These are phyloP conservation scores for Coelinius sp. DNA, from an alignment of 2,888 invertebrate genomes.

Conservation along the genomic window DNA sequence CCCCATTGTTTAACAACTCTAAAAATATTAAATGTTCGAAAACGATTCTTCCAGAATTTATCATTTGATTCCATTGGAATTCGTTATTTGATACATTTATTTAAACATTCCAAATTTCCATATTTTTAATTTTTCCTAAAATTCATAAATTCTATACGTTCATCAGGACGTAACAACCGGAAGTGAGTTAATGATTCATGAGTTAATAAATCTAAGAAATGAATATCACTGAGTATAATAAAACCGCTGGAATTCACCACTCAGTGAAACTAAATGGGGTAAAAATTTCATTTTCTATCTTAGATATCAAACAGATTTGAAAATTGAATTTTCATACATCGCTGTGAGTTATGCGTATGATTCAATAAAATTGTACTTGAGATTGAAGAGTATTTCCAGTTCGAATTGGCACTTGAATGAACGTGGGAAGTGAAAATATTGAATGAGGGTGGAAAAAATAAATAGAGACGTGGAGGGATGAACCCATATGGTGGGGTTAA, in stretches of 20 bases:
- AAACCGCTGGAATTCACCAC: background rate
- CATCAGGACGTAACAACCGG: too few species aligned
- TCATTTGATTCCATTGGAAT: too few species aligned
- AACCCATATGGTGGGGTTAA: background rate
- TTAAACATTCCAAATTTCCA: too few species aligned
- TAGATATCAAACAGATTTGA: background rate
- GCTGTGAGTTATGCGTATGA: background rate
- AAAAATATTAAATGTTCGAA: too few species aligned
- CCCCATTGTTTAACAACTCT: too few species aligned
- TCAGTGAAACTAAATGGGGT: background rate
- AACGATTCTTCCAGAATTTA: too few species aligned
- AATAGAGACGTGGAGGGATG: background rate
- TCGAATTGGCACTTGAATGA: background rate
- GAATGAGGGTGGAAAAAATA: constrained; percentile 28
- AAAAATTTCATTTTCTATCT: background rate
- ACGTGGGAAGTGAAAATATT: background rate
- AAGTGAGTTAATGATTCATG: too few species aligned
- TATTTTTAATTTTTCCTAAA: too few species aligned
- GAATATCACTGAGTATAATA: background rate
- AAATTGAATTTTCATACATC: constrained; percentile 10
- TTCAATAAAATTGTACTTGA: background rate
- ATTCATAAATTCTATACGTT: too few species aligned
- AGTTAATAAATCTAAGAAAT: background rate
- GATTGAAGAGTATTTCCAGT: background rate
- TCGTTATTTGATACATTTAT: too few species aligned